Base-by-base conservation (phyloP, 1,140 invertebrate genomes). In the Myzus persicae region DNA sequence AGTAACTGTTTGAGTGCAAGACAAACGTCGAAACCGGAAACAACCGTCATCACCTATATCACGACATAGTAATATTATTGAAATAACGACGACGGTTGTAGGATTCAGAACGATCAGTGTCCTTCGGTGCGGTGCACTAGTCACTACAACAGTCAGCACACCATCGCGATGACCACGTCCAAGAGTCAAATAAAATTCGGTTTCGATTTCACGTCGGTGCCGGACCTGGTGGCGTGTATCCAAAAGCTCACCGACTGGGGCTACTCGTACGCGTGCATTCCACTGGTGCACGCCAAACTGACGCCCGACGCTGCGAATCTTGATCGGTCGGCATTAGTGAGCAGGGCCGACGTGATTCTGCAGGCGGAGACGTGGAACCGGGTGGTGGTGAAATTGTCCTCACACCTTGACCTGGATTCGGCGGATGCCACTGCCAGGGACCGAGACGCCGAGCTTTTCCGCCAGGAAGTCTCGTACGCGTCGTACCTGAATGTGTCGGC, bases 391-490 rank as follows among this genome's bases (percentile, higher is more conserved):
- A 94, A 94, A 89, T 36, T 94, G 46, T 94, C 94, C 0, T 46
- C 85, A 1, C 94, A 94, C 90, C 59, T 94, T 6, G 82, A 94
- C 67, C 96, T 96, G 40, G 97, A 97, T 94, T 96, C 96, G 11
- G 95, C 95, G 54, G 95, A 96, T 94, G 94, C 95, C 59, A 94
- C 95, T 26, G 94, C 97, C n/a, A 95, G 97, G 24, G 96, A 96
- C 94, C 96, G 97, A 94, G 97, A 97, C 94, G 97, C 98, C 95
- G 95, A 97, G 94, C 95, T 96, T 51, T 95, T 99, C 2, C 95
- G 96, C 85, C 97, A 98, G 95, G 98, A 99, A 95, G 95, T 99
- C 11, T 95, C 96, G 2, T 98, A 98, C 95, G 97, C 97, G 36
- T 96, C 96, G 89, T 98, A 99, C 95, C 96, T 99, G 46, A 97